Percentiles rank a stretch among this genome's conserved stretches.
Evolutionary conservation across 2,113 vertebrate genomes (phyloP).

Genomic region (Urocolius indicus): DNA sequence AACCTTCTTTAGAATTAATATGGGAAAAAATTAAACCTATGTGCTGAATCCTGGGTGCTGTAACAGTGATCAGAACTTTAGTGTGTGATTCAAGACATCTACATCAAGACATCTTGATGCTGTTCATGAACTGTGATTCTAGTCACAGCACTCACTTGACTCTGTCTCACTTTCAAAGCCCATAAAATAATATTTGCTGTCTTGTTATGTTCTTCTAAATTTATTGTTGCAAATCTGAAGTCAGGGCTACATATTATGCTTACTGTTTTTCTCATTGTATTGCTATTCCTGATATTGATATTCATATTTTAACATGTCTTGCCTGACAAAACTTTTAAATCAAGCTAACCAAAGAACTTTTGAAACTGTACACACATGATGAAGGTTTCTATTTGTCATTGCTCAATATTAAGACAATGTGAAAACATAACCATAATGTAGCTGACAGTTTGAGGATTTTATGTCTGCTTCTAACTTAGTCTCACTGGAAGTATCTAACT

Average conservation of each 20-base stretch:
- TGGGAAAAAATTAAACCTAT: not conserved
- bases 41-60: fast-evolving
- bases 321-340: not conserved
- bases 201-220: not conserved
- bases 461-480: not conserved
- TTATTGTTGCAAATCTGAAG: not conserved
- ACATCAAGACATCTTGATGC: not conserved
- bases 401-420: not conserved
- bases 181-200: not conserved
- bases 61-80: not conserved
- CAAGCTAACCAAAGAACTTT: not conserved
- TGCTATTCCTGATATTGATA: not conserved
- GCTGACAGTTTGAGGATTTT: not conserved
- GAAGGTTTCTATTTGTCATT: not conserved
- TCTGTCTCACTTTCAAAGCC: not conserved
- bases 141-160: not conserved
- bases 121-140: not conserved
- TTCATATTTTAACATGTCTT: not conserved
- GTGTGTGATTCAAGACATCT: not conserved
- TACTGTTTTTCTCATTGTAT: not conserved
- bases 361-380: not conserved
- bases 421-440: not conserved
- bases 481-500: not conserved
- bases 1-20: not conserved
- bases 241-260: not conserved